Conservation (phyloP, 1,140 invertebrate species). For the Medauroidea extradentata region DNA sequence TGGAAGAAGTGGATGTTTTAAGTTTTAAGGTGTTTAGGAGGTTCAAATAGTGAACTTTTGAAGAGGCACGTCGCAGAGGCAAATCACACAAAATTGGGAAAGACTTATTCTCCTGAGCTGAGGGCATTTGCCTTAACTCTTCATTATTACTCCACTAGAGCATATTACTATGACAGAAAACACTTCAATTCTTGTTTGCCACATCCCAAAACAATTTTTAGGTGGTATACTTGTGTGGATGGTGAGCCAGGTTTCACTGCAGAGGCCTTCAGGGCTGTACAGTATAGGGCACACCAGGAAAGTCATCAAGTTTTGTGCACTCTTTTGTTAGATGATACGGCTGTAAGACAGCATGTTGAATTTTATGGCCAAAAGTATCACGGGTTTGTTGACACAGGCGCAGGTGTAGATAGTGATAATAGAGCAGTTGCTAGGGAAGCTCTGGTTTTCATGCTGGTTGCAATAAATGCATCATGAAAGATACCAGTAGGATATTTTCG, state of each 20-base stretch:
- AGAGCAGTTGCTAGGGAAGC: conserved; percentile 7
- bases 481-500: conserved; percentile 12
- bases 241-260: conserved; percentile 38
- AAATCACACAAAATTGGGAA: too few relatives aligned
- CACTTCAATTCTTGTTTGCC: conserved; percentile 38
- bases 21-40: too few relatives aligned
- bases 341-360: conserved; percentile 15
- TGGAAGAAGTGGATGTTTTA: too few relatives aligned
- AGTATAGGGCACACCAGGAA: conserved; percentile 19
- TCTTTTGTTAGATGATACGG: conserved; percentile 19
- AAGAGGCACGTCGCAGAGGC: too few relatives aligned
- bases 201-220: conserved; percentile 35
- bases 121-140: conserved; percentile 38
- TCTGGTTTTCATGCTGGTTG: conserved; percentile 7
- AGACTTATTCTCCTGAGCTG: conserved; percentile 6
- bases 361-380: conserved; percentile 15
- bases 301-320: conserved; percentile 6
- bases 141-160: conserved; percentile 39
- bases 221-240: conserved; percentile 39
- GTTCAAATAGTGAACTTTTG: too few relatives aligned
- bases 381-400: conserved; percentile 16
- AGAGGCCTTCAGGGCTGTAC: conserved; percentile 36
- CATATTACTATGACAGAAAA: conserved; percentile 40
- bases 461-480: conserved; percentile 8
- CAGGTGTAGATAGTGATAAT: neutral